These are phyloP conservation scores for Coleophora deauratella DNA, from an alignment of 2,888 invertebrate species.

Conservation along the genomic window DNA sequence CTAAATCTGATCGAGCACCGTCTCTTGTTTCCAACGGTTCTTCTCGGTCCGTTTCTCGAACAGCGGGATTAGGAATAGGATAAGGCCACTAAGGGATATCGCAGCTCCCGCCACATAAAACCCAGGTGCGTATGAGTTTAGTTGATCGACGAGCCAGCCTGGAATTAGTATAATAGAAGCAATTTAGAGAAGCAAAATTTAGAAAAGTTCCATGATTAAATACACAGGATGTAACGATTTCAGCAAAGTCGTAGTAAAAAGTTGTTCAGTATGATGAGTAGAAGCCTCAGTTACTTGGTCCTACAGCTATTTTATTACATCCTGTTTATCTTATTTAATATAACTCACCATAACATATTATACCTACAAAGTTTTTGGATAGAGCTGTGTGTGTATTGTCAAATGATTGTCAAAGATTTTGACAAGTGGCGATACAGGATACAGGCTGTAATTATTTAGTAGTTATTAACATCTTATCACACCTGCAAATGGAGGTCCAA, in stretches of 20 bases:
- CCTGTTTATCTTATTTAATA: too few species aligned
- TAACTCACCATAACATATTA: too few species aligned
- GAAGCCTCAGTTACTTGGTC: too few species aligned
- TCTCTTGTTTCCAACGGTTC: slow-evolving; percentile 37
- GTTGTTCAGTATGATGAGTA: too few species aligned
- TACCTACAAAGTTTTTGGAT: too few species aligned
- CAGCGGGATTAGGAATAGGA: slow-evolving; percentile 88
- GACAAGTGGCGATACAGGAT: too few species aligned
- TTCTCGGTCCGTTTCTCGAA: slow-evolving; percentile 67
- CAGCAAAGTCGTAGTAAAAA: too few species aligned
- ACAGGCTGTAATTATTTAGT: too few species aligned
- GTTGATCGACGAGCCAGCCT: slow-evolving; percentile 89
- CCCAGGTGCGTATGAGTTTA: slow-evolving; percentile 86
- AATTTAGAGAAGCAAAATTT: slow-evolving; percentile 1
- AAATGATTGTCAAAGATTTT: too few species aligned
- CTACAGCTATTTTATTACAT: too few species aligned
- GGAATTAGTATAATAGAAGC: slow-evolving; percentile 24
- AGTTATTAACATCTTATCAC: slow-evolving; percentile 26
- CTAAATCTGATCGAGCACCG: slow-evolving; percentile 57
- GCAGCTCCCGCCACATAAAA: slow-evolving; percentile 91
- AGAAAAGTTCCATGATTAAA: not conserved
- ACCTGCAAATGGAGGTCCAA: slow-evolving; percentile 96
- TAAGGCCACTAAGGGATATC: slow-evolving; percentile 89
- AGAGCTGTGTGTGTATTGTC: too few species aligned
- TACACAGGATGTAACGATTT: too few species aligned